Percentiles rank a stretch among this genome's conserved stretches.
Conservation (phyloP, 2,113 vertebrate genomes). For the Emydura subglobosa region DNA sequence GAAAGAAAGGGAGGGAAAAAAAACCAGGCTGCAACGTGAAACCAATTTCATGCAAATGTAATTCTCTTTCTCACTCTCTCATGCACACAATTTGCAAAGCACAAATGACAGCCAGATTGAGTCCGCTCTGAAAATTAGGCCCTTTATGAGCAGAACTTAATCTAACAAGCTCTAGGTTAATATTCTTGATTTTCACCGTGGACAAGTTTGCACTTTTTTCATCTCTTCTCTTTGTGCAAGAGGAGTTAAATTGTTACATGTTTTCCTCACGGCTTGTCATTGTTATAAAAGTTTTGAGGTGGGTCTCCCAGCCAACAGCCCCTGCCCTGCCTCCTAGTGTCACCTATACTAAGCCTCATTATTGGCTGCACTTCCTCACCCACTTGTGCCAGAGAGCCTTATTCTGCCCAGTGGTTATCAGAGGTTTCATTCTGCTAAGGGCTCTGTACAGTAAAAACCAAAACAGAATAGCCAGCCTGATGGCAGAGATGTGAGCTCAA, state of each 20-base stretch:
- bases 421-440: not conserved
- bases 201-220: not conserved
- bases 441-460: not conserved
- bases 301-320: not conserved
- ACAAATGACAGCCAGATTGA: not conserved
- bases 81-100: not conserved
- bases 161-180: not conserved
- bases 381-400: not conserved
- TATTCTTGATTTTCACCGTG: not conserved
- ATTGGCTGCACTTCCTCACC: not conserved
- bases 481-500: not conserved
- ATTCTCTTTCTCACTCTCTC: not conserved
- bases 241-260: not conserved
- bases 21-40: not conserved
- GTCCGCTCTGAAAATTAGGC: not conserved
- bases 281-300: not conserved
- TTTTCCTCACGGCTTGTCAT: not conserved
- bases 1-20: not conserved
- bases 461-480: not conserved
- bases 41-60: not conserved
- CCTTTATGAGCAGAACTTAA: not conserved
- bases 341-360: not conserved
- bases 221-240: not conserved
- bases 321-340: not conserved
- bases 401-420: not conserved